Evolutionary conservation across 2,888 invertebrate genomes (phyloP), one percentile per base, ranked within the genome.

Genomic region (Ommatoiulus sabulosus): DNA sequence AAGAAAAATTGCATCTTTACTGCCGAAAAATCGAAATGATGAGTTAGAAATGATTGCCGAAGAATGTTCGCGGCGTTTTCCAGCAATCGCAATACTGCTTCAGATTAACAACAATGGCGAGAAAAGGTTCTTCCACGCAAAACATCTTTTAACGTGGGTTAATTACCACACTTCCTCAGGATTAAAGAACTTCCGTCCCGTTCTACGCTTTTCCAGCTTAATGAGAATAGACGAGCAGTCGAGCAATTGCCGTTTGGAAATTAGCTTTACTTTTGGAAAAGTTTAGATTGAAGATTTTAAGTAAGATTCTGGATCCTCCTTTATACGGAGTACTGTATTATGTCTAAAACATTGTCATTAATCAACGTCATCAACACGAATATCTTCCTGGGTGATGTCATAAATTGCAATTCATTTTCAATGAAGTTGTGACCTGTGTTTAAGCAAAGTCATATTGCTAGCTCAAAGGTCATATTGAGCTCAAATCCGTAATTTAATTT

Each of bases 1-100:
- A 86, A 44, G 86, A 86, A 86, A 86, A 86, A 86, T 48, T 80
- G 80, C 80, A 35, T 80, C 80, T 80, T 80, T 80, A 80, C 80
- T 80, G 80, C 80, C 80, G 10, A 80, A 80, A 80, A 80, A 80
- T 80, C 80, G 35, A 80, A 80, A 80, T 80, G 80, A 57, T n/a
- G 57, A 57, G n/a, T 57, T 57, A 57, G 57, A 57, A 57, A 57
- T 7, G 57, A 57, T 57, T 57, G 57, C 57, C 35, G 35, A 80
- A 35, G 3, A 35, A 3, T 43, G 35, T 35, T 80, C 35, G 24
- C 24, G n/a, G n/a, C 72, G 72, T 72, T 72, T 48, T 63, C 72
- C 72, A 72, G 20, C 72, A 72, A 72, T 72, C 35, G 80, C 35
- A 8, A 80, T 35, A 35, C 35, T 80, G 80, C 80, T 35, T 80